Evolutionary conservation across 2,888 invertebrate species (phyloP).

Genomic region (Heliconius ethilla): DNA sequence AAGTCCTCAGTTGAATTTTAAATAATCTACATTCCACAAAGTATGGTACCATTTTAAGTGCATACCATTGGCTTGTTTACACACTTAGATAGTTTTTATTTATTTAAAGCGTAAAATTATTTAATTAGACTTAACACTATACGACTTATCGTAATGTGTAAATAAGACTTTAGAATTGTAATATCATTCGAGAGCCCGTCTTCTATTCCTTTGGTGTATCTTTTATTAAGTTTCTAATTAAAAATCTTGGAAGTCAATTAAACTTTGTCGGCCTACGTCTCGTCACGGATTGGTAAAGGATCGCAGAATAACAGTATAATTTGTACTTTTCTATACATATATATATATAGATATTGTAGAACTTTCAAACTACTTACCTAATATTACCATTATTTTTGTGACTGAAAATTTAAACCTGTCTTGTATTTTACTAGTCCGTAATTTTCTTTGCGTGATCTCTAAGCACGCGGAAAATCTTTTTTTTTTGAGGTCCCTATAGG

Average conservation of each 20-base stretch:
- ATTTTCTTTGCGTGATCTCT: not conserved
- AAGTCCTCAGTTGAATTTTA: no score
- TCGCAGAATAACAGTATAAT: slow-evolving; percentile 60
- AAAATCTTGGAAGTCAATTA: slow-evolving; percentile 79
- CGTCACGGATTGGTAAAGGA: slow-evolving; percentile 62
- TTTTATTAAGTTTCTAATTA: slow-evolving; percentile 70
- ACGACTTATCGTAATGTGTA: slow-evolving; percentile 22
- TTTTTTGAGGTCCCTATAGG: no score
- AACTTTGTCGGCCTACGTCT: slow-evolving; percentile 59
- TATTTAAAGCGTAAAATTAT: not conserved
- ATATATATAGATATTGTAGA: not conserved
- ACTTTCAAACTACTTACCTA: not conserved
- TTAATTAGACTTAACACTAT: not conserved
- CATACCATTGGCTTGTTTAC: not conserved
- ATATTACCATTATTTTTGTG: not conserved
- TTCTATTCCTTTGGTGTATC: slow-evolving; percentile 47
- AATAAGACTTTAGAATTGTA: slow-evolving; percentile 52
- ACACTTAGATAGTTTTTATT: not conserved
- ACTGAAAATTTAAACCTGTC: not conserved
- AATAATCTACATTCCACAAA: no score
- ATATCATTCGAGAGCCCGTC: slow-evolving; percentile 55
- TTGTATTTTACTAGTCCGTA: not conserved
- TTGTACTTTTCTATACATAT: slow-evolving; percentile 26
- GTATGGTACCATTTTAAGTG: not conserved
- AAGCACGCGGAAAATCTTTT: no score